Evolutionary conservation across 2,113 vertebrate species (phyloP).

Genomic region (Myxocyprinus asiaticus): DNA sequence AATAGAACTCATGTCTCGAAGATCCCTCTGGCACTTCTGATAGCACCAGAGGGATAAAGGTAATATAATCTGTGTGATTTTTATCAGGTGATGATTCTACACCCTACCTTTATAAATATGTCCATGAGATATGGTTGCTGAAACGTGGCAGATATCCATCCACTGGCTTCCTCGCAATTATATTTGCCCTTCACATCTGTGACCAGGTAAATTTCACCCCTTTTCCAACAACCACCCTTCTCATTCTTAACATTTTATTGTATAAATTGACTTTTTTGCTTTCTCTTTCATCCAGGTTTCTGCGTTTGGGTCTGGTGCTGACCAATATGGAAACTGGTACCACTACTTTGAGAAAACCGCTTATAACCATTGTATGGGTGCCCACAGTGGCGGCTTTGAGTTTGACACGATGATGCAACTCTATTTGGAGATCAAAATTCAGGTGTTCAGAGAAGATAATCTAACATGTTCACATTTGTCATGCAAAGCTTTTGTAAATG

Average conservation of each 20-base stretch:
- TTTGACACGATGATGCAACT: constrained; percentile 83
- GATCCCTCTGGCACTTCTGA: too few species aligned
- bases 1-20: too few species aligned
- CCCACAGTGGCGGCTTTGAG: constrained; percentile 89
- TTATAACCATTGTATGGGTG: constrained; percentile 83
- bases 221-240: too few species aligned
- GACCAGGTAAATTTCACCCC: constrained; percentile 78
- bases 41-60: too few species aligned
- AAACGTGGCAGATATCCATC: constrained; percentile 89
- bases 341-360: constrained; percentile 94
- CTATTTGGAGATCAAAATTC: constrained; percentile 85
- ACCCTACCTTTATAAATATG: constrained; percentile 90
- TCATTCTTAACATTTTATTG: too few species aligned
- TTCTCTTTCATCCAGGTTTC: constrained; percentile 75
- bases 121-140: constrained; percentile 88
- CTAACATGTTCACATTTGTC: too few species aligned
- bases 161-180: constrained; percentile 85
- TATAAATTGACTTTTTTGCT: background rate
- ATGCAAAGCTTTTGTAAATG: too few species aligned
- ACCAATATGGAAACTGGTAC: constrained; percentile 91
- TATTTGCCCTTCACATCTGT: constrained; percentile 89
- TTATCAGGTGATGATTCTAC: constrained; percentile 88
- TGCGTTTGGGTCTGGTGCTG: constrained; percentile 89
- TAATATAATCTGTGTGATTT: constrained; percentile 24
- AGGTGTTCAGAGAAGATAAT: constrained; percentile 78